Base-by-base conservation (phyloP, 2,888 invertebrate genomes). In the Geophilus truncorum region DNA sequence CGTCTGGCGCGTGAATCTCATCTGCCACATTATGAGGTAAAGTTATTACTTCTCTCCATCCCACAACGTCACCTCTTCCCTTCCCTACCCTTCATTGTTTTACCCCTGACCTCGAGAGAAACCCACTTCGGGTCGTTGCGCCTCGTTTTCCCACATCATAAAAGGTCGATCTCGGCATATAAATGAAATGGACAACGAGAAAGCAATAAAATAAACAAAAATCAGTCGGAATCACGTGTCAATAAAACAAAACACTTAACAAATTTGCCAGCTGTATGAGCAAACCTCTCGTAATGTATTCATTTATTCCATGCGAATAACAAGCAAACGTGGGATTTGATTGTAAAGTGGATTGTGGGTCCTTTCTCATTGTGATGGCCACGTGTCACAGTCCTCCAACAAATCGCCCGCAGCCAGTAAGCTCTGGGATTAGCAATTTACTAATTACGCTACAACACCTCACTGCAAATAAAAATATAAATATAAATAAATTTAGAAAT, bases 31-130 rank as follows among this genome's bases (percentile, higher is more conserved):
- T 25, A 70, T 10, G 70, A 28, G 28, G 28, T 10, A 25, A 70
- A 70, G 70, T 70, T 70, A 70, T 70, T 70, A n/a, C 70, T 70
- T 70, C 70, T 70, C 70, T n/a, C n/a, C n/a, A n/a, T n/a, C n/a
- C n/a, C n/a, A n/a, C n/a, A n/a, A n/a, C n/a, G n/a, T n/a, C n/a
- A n/a, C 70, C 12, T 45, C 4, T 18, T 51, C n/a, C 18, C 51
- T 51, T 28, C 25, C 70, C n/a, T n/a, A n/a, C 70, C 70, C 70
- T 70, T 70, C 70, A 70, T 28, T 70, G 70, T 25, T 70, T 70
- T 70, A 70, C 70, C 70, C 51, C 70, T 70, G 70, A 70, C 70
- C 70, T n/a, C 28, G 12, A n/a, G 18, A 51, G 18, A 51, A 51
- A n/a, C n/a, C 51, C n/a, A 18, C 18, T 7, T 28, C 28, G 1